phyloP scores from a whole-genome alignment of 2,888 invertebrate species.

The Antheraea yamamai region DNA sequence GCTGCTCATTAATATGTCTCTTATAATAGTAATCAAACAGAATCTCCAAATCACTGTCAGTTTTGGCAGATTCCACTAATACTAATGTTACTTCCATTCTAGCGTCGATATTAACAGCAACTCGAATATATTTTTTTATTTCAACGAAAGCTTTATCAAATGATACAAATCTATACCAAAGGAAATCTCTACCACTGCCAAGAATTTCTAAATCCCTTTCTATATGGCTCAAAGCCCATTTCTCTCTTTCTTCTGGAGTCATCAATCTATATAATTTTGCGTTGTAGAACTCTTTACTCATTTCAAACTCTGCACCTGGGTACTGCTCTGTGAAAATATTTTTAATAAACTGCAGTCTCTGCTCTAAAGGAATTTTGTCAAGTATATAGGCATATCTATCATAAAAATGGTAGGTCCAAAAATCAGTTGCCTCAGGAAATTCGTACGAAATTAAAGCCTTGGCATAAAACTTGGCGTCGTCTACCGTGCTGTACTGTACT shows the following conservation, averaged over 20 bases:
- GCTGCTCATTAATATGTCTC: conserved; percentile 54
- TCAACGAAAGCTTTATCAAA: conserved; percentile 49
- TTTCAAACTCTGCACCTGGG: conserved; percentile 49
- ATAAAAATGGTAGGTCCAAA: conserved; percentile 51
- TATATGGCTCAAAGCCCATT: conserved; percentile 55
- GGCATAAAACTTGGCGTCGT: conserved; percentile 49
- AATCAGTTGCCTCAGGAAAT: conserved; percentile 26
- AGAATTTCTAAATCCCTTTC: conserved; percentile 44
- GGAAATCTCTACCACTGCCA: conserved; percentile 44
- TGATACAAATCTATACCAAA: conserved; percentile 56
- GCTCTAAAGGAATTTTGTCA: conserved; percentile 43
- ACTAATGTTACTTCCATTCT: conserved; percentile 45
- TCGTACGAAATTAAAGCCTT: conserved; percentile 41
- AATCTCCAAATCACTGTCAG: conserved; percentile 42
- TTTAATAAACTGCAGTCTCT: conserved; percentile 47
- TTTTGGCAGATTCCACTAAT: conserved; percentile 47
- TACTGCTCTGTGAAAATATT: conserved; percentile 48
- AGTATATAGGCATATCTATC: conserved; percentile 42
- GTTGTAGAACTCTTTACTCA: conserved; percentile 41
- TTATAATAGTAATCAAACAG: conserved; percentile 55
- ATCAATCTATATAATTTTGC: conserved; percentile 43
- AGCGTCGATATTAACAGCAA: conserved; percentile 37
- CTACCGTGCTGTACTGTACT: conserved; percentile 37
- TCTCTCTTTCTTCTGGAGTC: conserved; percentile 46
- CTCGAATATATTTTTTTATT: conserved; percentile 45